A percentile compares a stretch with the other conserved stretches of the same genome.
Conservation (phyloP, 2,888 invertebrate species). For the Tachina lurida region DNA sequence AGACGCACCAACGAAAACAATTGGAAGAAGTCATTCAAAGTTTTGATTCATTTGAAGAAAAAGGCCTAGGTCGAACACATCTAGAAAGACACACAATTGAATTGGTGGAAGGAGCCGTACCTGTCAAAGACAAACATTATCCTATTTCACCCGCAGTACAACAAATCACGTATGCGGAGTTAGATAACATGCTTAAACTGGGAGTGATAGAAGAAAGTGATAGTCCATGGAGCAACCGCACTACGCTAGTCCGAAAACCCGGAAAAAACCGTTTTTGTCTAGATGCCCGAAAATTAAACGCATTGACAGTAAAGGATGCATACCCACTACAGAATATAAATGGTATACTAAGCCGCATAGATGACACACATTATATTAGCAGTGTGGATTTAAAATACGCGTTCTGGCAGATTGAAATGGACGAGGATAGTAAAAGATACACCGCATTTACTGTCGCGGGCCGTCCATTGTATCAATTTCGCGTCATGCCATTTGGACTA, state of each 20-base stretch:
- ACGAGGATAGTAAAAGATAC: too few species aligned
- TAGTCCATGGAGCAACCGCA: neutral
- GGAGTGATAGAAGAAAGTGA: neutral
- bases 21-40: too few species aligned
- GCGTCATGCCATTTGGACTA: too few species aligned
- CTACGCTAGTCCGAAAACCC: too few species aligned
- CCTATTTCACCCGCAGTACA: neutral
- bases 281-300: neutral
- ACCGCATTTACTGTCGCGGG: too few species aligned
- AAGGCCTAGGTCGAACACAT: neutral
- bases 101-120: neutral
- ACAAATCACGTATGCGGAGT: neutral
- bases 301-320: neutral
- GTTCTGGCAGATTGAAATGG: too few species aligned
- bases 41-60: too few species aligned
- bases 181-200: neutral
- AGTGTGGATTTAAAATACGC: too few species aligned
- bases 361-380: neutral
- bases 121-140: neutral
- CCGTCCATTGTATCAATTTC: too few species aligned
- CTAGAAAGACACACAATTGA: neutral
- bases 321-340: neutral
- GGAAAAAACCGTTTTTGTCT: neutral
- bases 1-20: too few species aligned
- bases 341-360: neutral